Percentiles rank a stretch among this genome's conserved stretches.
Conservation (phyloP, 2,113 vertebrate genomes). For the Bothrops jararaca region DNA sequence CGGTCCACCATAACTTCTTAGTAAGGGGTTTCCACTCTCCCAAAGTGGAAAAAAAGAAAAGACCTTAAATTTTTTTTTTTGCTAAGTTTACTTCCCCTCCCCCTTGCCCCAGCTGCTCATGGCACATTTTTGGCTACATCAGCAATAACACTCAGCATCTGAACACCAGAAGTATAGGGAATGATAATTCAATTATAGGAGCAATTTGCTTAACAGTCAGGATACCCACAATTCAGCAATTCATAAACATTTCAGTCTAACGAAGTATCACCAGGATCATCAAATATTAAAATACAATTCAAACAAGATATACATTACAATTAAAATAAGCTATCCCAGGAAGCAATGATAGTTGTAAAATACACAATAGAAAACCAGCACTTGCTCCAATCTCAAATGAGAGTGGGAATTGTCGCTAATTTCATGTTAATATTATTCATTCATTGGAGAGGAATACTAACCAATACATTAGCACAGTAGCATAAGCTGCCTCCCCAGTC, state of each 20-base stretch:
- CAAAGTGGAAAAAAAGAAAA: not conserved
- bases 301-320: not conserved
- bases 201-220: constrained; percentile 13
- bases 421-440: not conserved
- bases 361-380: not conserved
- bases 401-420: not conserved
- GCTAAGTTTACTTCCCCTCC: not conserved
- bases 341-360: not conserved
- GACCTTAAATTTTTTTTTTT: not conserved
- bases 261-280: not conserved
- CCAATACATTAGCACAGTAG: not conserved
- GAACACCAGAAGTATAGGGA: not conserved
- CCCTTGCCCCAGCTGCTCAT: not conserved
- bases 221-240: constrained; percentile 1
- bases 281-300: constrained; percentile 20
- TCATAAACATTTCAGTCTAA: constrained; percentile 1
- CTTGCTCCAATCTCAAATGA: not conserved
- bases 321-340: constrained; percentile 1
- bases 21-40: not conserved
- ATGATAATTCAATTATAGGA: constrained; percentile 6
- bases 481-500: not conserved
- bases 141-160: not conserved
- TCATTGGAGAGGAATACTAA: not conserved
- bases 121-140: not conserved
- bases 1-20: not conserved